Percentiles rank a stretch among this genome's conserved stretches.
Evolutionary conservation across 1,140 invertebrate species (phyloP).

Genomic region (Aphelinus certus): DNA sequence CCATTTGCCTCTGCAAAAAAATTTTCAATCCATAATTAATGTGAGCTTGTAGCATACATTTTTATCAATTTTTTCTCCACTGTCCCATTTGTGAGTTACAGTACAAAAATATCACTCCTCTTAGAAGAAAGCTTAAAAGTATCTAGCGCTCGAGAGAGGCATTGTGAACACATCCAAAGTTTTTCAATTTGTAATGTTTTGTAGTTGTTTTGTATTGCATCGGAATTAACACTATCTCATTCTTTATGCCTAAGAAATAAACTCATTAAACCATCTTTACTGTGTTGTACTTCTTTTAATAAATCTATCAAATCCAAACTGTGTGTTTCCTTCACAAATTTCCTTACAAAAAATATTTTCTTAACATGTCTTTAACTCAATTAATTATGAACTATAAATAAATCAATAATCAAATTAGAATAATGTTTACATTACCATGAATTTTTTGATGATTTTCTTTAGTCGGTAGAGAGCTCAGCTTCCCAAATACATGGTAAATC

Average conservation of each 20-base stretch:
- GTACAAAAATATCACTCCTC: slow-evolving; percentile 65
- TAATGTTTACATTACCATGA: too few species aligned
- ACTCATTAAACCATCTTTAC: slow-evolving; percentile 43
- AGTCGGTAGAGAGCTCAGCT: too few species aligned
- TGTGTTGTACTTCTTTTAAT: slow-evolving; percentile 33
- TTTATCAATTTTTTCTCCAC: slow-evolving; percentile 68
- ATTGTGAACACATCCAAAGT: slow-evolving; percentile 38
- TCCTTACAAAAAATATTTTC: slow-evolving; percentile 50
- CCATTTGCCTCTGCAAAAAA: slow-evolving; percentile 78
- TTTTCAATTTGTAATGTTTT: slow-evolving; percentile 40
- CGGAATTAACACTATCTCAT: slow-evolving; percentile 50
- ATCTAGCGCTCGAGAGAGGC: slow-evolving; percentile 38
- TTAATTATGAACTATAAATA: too few species aligned
- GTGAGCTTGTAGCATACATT: not conserved
- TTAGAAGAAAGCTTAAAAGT: slow-evolving; percentile 68
- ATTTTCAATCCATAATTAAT: slow-evolving; percentile 20
- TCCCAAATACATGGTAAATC: too few species aligned
- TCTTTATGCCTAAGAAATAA: slow-evolving; percentile 49
- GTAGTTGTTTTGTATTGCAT: slow-evolving; percentile 40
- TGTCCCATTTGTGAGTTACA: slow-evolving; percentile 70
- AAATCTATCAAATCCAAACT: slow-evolving; percentile 49
- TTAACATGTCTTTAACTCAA: slow-evolving; percentile 45
- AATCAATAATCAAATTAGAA: too few species aligned
- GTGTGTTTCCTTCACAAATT: slow-evolving; percentile 16
- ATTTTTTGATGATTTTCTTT: too few species aligned